Conservation (phyloP, 2,113 vertebrate species). For the Myotis brandtii region DNA sequence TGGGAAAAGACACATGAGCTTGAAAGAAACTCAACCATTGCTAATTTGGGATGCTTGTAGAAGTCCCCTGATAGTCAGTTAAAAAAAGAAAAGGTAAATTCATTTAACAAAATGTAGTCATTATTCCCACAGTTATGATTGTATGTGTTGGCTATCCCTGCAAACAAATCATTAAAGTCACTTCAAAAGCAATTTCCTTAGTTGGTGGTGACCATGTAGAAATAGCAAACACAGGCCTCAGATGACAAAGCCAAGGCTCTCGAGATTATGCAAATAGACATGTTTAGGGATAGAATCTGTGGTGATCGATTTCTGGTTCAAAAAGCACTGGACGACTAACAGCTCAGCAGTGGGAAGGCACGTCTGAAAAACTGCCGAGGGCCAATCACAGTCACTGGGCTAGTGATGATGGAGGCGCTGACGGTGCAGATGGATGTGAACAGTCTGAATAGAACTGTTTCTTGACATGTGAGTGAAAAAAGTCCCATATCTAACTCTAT, state of each 20-base stretch:
- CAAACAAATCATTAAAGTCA: constrained; percentile 60
- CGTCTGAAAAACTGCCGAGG: neutral
- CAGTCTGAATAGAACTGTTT: neutral
- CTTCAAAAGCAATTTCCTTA: constrained; percentile 58
- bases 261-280: neutral
- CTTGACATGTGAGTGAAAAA: neutral
- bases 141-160: neutral
- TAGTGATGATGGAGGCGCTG: neutral
- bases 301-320: neutral
- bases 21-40: constrained; percentile 27
- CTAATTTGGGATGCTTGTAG: constrained; percentile 14
- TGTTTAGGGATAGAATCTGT: neutral
- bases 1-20: neutral
- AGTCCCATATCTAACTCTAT: neutral
- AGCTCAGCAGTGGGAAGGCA: neutral
- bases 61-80: neutral
- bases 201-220: constrained; percentile 49
- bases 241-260: neutral
- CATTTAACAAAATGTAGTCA: constrained; percentile 2
- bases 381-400: neutral
- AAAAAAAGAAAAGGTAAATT: constrained; percentile 27
- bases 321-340: neutral
- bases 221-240: constrained; percentile 20
- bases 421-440: neutral
- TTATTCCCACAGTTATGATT: constrained; percentile 35